These are phyloP conservation scores for Characodon lateralis DNA, from an alignment of 2,797 vertebrate genomes.

Conservation along the genomic window DNA sequence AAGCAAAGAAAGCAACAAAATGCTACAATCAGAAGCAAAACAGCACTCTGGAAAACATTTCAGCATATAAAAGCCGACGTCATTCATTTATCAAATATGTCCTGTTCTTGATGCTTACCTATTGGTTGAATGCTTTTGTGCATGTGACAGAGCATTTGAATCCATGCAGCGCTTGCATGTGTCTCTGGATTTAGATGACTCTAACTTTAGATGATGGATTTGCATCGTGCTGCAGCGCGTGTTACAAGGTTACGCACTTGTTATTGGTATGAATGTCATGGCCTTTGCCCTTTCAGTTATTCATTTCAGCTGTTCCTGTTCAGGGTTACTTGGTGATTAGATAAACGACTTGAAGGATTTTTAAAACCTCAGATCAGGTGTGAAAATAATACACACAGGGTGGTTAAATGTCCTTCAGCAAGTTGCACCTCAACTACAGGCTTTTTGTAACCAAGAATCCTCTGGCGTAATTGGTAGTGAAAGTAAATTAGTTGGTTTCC, in stretches of 20 bases:
- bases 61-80: not conserved
- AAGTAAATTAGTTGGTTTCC: not conserved
- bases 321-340: not conserved
- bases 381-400: not conserved
- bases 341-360: not conserved
- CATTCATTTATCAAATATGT: not conserved
- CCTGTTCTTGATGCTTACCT: not conserved
- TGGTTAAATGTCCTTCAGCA: not conserved
- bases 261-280: not conserved
- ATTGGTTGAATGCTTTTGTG: not conserved
- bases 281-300: not conserved
- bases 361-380: not conserved
- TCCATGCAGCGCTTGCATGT: not conserved
- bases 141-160: not conserved
- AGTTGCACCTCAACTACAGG: not conserved
- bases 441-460: not conserved
- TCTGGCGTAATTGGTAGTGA: not conserved
- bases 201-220: not conserved
- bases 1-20: not conserved
- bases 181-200: not conserved
- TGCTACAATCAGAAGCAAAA: not conserved
- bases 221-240: not conserved
- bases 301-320: not conserved
- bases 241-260: not conserved
- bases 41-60: not conserved